A percentile compares a stretch with the other conserved stretches of the same genome.
These are phyloP conservation scores for Ornithorhynchus anatinus DNA, from an alignment of 2,113 vertebrate species.

Conservation along the genomic window DNA sequence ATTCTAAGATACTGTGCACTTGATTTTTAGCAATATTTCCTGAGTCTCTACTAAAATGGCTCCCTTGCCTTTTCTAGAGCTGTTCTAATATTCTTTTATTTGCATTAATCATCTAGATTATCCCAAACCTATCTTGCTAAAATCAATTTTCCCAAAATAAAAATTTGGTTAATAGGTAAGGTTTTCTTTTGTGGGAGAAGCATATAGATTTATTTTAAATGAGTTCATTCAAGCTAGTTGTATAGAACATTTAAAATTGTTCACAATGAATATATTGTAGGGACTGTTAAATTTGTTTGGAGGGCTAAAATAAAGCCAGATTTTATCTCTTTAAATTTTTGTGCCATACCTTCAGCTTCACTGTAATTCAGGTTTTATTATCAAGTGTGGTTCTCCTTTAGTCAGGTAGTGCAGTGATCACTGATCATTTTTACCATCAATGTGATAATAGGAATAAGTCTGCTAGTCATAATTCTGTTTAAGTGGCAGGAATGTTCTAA, in stretches of 20 bases:
- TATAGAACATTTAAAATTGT: too few relatives aligned
- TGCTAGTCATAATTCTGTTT: neutral
- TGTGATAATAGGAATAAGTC: neutral
- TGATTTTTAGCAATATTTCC: rapidly evolving
- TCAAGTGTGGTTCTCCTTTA: neutral
- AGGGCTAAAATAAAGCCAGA: neutral
- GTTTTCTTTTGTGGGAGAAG: too few relatives aligned
- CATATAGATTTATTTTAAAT: too few relatives aligned
- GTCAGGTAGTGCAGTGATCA: neutral
- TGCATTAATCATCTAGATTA: too few relatives aligned
- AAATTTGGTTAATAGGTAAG: too few relatives aligned
- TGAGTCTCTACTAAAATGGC: rapidly evolving
- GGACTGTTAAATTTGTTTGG: too few relatives aligned
- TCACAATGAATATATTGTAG: too few relatives aligned
- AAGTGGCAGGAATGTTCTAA: neutral
- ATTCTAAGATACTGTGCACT: neutral
- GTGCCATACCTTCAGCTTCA: neutral
- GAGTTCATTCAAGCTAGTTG: too few relatives aligned
- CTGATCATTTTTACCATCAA: neutral
- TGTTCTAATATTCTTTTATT: too few relatives aligned
- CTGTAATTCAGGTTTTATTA: neutral
- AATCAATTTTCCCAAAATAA: too few relatives aligned
- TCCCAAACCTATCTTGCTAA: too few relatives aligned
- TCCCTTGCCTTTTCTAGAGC: too few relatives aligned
- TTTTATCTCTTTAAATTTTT: neutral